These are phyloP conservation scores for Oxyura jamaicensis DNA, from an alignment of 2,113 vertebrate genomes.

Conservation along the genomic window DNA sequence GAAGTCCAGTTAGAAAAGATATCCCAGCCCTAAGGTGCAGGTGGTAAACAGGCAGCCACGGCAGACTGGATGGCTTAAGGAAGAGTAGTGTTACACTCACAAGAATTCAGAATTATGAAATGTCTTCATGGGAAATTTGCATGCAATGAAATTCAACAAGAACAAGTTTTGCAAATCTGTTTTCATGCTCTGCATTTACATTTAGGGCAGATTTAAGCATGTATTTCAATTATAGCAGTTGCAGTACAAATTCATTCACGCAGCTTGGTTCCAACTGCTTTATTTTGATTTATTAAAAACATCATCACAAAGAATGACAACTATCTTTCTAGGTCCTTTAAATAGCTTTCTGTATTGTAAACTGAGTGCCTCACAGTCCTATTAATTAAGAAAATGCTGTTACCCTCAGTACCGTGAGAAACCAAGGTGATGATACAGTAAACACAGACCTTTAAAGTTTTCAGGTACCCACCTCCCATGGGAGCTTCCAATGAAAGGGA, in stretches of 20 bases:
- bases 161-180: background rate
- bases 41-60: background rate
- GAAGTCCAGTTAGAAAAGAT: background rate
- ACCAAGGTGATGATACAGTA: background rate
- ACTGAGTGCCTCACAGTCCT: background rate
- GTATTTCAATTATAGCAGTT: background rate
- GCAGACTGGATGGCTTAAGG: background rate
- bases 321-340: background rate
- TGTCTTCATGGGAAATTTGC: background rate
- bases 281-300: background rate
- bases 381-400: background rate
- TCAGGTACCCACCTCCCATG: background rate
- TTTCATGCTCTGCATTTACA: background rate
- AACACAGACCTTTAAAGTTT: background rate
- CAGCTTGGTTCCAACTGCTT: background rate
- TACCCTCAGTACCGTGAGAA: background rate
- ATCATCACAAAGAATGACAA: background rate
- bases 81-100: background rate
- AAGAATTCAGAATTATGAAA: background rate
- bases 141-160: background rate
- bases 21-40: background rate
- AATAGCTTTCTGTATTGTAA: background rate
- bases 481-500: background rate
- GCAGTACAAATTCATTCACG: background rate
- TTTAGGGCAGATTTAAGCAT: background rate